Evolutionary conservation across 1,140 invertebrate genomes (phyloP).

Genomic region (Apocrypta bakeri): DNA sequence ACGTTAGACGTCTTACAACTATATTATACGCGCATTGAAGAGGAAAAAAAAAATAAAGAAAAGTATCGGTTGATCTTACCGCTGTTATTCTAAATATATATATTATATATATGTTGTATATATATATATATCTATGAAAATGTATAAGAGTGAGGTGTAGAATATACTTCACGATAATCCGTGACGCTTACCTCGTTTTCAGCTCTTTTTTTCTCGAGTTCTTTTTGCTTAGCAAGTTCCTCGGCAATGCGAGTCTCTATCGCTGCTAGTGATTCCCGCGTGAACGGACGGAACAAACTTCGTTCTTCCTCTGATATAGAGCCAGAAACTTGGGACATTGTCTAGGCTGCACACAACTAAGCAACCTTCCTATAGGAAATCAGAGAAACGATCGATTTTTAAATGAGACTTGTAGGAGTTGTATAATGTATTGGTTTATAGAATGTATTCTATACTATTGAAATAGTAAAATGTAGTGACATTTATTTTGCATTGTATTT

Average conservation of each 20-base stretch:
- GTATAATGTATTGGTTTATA: no score
- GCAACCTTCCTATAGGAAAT: slow-evolving; percentile 69
- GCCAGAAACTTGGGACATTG: slow-evolving; percentile 92
- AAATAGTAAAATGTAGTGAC: no score
- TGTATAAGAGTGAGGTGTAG: background rate
- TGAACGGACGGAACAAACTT: slow-evolving; percentile 97
- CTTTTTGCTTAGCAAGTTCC: slow-evolving; percentile 95
- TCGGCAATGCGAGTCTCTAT: slow-evolving; percentile 95
- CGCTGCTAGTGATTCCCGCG: slow-evolving; percentile 94
- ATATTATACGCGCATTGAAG: background rate
- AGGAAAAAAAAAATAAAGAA: background rate
- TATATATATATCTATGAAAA: background rate
- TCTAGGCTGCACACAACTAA: slow-evolving; percentile 74
- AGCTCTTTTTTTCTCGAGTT: slow-evolving; percentile 96
- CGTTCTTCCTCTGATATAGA: slow-evolving; percentile 94
- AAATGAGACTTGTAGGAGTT: background rate
- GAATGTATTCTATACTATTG: no score
- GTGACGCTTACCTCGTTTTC: slow-evolving; percentile 87
- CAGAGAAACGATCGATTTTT: background rate
- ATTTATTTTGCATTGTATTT: no score
- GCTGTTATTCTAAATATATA: background rate
- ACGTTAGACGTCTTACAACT: background rate
- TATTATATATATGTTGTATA: no score
- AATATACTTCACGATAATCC: background rate
- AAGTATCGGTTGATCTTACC: background rate